A percentile compares a stretch with the other conserved stretches of the same genome.
Evolutionary conservation across 2,888 invertebrate species (phyloP).

Genomic region (Acrocera orbiculus): DNA sequence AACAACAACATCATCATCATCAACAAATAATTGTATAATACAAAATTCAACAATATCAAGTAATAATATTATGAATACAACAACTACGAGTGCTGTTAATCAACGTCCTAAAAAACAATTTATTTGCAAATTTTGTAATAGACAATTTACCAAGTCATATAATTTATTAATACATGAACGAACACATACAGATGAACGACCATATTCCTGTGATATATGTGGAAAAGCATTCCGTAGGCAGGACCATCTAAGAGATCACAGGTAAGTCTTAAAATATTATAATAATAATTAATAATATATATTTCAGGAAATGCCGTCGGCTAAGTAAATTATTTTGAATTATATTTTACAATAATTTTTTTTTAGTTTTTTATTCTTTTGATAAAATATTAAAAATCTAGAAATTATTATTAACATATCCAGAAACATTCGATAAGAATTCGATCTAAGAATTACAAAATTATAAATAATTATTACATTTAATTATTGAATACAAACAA

Average conservation of each 20-base stretch:
- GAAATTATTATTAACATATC: no score
- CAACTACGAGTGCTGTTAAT: constrained; percentile 16
- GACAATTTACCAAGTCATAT: constrained; percentile 94
- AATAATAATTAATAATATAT: no score
- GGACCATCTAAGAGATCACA: constrained; percentile 85
- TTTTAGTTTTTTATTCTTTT: no score
- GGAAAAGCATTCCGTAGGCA: constrained; percentile 94
- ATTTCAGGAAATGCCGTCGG: no score
- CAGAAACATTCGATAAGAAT: no score
- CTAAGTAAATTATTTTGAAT: no score
- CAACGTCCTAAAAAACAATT: constrained; percentile 91
- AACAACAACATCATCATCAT: constrained; percentile 2
- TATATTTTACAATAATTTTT: no score
- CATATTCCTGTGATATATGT: constrained; percentile 95
- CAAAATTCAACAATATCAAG: constrained; percentile 5
- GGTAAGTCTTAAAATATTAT: constrained; percentile 38
- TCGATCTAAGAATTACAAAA: no score
- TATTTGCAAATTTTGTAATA: constrained; percentile 93
- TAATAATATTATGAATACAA: constrained; percentile 10
- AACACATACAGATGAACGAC: constrained; percentile 94
- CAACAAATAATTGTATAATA: neutral
- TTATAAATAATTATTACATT: no score
- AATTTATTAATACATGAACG: constrained; percentile 93
- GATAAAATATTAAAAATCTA: no score
- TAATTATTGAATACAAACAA: no score